phyloP scores from a whole-genome alignment of 2,113 vertebrate genomes.

The Silurus glanis region DNA sequence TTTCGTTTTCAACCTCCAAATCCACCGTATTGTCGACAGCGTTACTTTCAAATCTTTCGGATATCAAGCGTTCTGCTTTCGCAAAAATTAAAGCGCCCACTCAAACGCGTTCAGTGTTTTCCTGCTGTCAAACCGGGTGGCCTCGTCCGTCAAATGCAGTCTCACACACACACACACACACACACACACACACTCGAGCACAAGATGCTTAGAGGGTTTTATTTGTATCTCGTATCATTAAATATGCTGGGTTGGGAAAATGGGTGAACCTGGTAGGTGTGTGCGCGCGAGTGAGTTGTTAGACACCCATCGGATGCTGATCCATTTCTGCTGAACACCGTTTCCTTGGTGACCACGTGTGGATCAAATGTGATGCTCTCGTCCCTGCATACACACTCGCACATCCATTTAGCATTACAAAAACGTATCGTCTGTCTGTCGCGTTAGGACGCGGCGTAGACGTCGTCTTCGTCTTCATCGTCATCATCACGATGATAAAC shows the following conservation, averaged over 20 bases:
- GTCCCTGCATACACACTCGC: background rate
- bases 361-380: constrained; percentile 43
- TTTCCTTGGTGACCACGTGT: constrained; percentile 54
- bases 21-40: no score
- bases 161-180: background rate
- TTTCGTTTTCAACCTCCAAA: no score
- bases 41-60: no score
- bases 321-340: constrained; percentile 41
- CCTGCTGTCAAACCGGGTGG: background rate
- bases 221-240: background rate
- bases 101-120: background rate
- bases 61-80: no score
- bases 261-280: background rate
- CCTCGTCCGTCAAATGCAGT: background rate
- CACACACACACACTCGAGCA: background rate
- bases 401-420: background rate
- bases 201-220: background rate
- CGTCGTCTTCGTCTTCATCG: no score
- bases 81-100: background rate
- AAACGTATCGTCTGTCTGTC: background rate
- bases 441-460: no score
- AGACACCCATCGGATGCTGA: constrained; percentile 34
- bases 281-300: constrained; percentile 21
- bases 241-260: background rate
- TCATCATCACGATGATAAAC: no score